Conservation (phyloP, 2,888 invertebrate species). For the Dusona sp. region DNA sequence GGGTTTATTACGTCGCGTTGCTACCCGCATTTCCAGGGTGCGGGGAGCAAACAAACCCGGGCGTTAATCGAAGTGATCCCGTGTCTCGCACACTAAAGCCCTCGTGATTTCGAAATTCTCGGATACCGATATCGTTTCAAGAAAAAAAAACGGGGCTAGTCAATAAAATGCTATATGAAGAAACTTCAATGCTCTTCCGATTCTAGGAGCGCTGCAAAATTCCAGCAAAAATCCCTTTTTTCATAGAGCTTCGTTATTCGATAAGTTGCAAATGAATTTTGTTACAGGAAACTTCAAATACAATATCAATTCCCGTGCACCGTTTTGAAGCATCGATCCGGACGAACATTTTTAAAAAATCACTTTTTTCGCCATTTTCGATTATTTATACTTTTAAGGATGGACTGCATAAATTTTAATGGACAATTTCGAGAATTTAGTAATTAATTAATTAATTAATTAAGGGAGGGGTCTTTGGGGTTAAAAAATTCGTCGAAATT, state of each 20-base stretch:
- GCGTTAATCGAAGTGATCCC: constrained; percentile 60
- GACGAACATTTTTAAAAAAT: neutral
- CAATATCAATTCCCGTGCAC: neutral
- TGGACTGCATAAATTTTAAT: neutral
- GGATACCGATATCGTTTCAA: constrained; percentile 38
- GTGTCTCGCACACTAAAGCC: constrained; percentile 27
- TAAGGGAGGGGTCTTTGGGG: no score
- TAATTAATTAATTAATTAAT: no score
- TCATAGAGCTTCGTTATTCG: neutral
- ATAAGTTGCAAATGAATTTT: neutral
- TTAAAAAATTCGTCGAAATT: no score
- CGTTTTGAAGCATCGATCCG: neutral
- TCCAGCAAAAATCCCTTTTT: neutral
- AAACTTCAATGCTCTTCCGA: constrained; percentile 5
- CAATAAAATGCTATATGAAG: constrained; percentile 30
- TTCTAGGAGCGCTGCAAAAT: neutral
- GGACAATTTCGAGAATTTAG: neutral
- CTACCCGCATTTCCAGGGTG: constrained; percentile 56
- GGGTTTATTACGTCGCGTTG: constrained; percentile 47
- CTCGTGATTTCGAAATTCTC: constrained; percentile 49
- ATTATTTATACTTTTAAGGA: neutral
- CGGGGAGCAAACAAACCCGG: constrained; percentile 46
- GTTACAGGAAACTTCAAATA: neutral
- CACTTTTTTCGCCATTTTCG: neutral
- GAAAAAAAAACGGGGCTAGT: neutral